These are phyloP conservation scores for Tachyglossus aculeatus DNA, from an alignment of 2,797 vertebrate genomes.

Conservation along the genomic window DNA sequence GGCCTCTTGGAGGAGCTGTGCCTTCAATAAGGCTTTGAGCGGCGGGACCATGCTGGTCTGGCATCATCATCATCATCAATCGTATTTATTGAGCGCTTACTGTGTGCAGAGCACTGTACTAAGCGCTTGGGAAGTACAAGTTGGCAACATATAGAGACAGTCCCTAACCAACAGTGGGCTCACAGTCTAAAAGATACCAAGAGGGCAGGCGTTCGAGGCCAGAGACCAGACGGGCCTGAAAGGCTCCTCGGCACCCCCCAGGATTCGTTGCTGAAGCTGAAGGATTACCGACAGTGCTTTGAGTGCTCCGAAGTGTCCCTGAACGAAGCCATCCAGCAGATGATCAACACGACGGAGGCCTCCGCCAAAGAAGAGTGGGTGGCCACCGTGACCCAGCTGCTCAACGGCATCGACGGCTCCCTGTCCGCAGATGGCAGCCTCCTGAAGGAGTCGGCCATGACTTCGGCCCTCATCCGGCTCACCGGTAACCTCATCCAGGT, in stretches of 20 bases:
- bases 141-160: too few species aligned
- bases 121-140: too few species aligned
- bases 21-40: too few species aligned
- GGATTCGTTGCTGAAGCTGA: slow-evolving; percentile 88
- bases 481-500: slow-evolving; percentile 96
- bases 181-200: too few species aligned
- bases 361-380: slow-evolving; percentile 94
- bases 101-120: too few species aligned
- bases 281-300: slow-evolving; percentile 89
- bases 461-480: slow-evolving; percentile 82
- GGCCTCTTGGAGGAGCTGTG: too few species aligned
- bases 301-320: slow-evolving; percentile 90
- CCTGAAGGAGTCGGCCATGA: slow-evolving; percentile 76
- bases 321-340: slow-evolving; percentile 93
- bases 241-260: slow-evolving; percentile 46
- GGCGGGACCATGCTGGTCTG: too few species aligned
- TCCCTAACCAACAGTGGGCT: too few species aligned
- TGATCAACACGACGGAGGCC: slow-evolving; percentile 77
- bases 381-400: slow-evolving; percentile 86
- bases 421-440: slow-evolving; percentile 79
- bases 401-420: slow-evolving; percentile 86
- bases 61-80: too few species aligned
- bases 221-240: neutral
- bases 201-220: too few species aligned
- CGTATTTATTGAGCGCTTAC: too few species aligned